Base-by-base conservation (phyloP, 2,888 invertebrate genomes). In the Diplolepis rosae region DNA sequence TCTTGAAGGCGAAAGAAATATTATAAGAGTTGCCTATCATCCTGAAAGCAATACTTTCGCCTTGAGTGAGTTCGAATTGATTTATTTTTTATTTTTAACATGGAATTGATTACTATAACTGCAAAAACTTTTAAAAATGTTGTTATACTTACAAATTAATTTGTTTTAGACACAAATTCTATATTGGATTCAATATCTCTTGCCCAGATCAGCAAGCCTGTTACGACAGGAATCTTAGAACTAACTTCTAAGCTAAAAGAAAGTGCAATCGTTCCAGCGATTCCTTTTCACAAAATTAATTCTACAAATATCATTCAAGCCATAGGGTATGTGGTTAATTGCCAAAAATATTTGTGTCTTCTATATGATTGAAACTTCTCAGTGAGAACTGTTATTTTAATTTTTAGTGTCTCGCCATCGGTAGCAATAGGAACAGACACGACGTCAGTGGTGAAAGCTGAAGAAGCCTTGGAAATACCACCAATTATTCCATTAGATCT, bases 401-500 rank as follows among this genome's bases (percentile, higher is more conserved):
- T 52, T 75, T 79, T 0, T 74, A 85, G 85, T 30, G 76, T 81
- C 27, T 72, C 83, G 27, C 82, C 87, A 45, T 73, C 82, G 11
- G 80, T 83, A 32, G 82, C 86, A 45, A 80, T 86, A 68, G 89
- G 89, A 48, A 88, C 88, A 0, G 91, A 91, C 74, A 89, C 88
- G 4, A 89, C 89, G 2, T 84, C 89, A 1, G 80, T 93, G 13
- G 89, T 90, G 11, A 92, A 91, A 80, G 95, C 94, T 0, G 95
- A 95, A 83, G 95, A 95, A 86, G 95, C 95, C 75, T 91, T 93
- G 82, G 95, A 95, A 87, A 85, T 93, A 61, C 93, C 94, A 2
- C 92, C 93, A 0, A 90, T 93, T 24, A 71, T 82, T 32, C 81
- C 87, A 13, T 75, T 83, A 15, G 77, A 85, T 28, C 74, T 84